Conservation (phyloP, 2,113 vertebrate genomes). For the Epinephelus fuscoguttatus region DNA sequence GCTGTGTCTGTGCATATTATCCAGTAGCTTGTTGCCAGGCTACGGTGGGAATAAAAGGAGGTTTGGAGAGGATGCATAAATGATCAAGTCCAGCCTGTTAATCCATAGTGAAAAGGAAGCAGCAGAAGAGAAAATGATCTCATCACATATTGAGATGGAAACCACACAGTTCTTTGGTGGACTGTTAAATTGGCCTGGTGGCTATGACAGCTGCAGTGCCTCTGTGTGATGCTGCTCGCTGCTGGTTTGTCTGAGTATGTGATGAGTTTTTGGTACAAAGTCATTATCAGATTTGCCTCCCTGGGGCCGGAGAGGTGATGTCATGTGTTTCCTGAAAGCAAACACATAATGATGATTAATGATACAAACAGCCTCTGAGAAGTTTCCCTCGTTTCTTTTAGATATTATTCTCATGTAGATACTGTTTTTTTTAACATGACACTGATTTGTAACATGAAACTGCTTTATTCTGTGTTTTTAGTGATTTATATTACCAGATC, state of each 20-base stretch:
- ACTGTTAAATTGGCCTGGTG: background rate
- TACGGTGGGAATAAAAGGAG: slow-evolving; percentile 44
- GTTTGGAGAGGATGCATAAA: slow-evolving; percentile 24
- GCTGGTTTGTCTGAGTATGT: background rate
- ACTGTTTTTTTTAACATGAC: background rate
- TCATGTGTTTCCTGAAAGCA: slow-evolving; percentile 40
- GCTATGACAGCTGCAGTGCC: slow-evolving; percentile 13
- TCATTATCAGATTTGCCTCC: slow-evolving; percentile 13
- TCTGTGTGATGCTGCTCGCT: background rate
- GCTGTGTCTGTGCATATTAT: slow-evolving; percentile 35
- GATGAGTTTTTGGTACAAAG: slow-evolving; percentile 13
- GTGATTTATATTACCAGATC: too few relatives aligned
- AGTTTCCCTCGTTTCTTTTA: background rate
- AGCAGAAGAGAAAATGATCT: slow-evolving; percentile 12
- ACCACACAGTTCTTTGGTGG: background rate
- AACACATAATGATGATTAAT: background rate
- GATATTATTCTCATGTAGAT: background rate
- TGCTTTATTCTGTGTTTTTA: too few relatives aligned
- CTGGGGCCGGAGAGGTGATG: slow-evolving; percentile 9
- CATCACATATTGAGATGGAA: background rate
- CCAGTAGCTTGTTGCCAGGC: slow-evolving; percentile 66
- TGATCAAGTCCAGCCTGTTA: slow-evolving; percentile 21
- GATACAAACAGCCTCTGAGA: background rate
- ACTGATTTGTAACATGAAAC: background rate
- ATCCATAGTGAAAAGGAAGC: slow-evolving; percentile 14